Percentiles rank a stretch among this genome's conserved stretches.
Conservation (phyloP, 2,888 invertebrate genomes). For the Bibio marci region DNA sequence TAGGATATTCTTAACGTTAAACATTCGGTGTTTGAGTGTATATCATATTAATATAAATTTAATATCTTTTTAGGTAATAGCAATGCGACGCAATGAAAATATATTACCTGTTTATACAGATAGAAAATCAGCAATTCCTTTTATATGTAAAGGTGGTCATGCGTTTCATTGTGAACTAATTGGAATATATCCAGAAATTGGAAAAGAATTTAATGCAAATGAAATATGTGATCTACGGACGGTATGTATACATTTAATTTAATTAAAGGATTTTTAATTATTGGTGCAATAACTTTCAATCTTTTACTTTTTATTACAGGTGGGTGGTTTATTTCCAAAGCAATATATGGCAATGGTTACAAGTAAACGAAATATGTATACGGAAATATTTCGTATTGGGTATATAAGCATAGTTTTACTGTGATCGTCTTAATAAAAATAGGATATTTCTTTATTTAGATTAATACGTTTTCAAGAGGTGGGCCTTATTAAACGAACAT, state of each 20-base stretch:
- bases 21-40: too few species aligned
- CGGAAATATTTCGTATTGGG: slow-evolving; percentile 24
- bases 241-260: too few species aligned
- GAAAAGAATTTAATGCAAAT: slow-evolving; percentile 26
- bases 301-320: neutral
- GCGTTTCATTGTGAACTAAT: slow-evolving; percentile 33
- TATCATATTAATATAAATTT: slow-evolving; percentile 11
- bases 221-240: slow-evolving; percentile 30
- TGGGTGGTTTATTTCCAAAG: neutral
- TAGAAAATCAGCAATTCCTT: slow-evolving; percentile 25
- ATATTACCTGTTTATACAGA: slow-evolving; percentile 14
- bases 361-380: slow-evolving; percentile 27
- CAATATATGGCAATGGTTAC: slow-evolving; percentile 22
- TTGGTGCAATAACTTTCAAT: neutral
- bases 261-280: slow-evolving; percentile 10
- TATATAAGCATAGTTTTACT: slow-evolving; percentile 13
- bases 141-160: slow-evolving; percentile 28
- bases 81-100: too few species aligned
- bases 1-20: too few species aligned
- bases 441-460: slow-evolving; percentile 8
- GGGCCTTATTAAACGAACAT: slow-evolving; percentile 16
- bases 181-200: slow-evolving; percentile 28
- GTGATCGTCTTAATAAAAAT: neutral
- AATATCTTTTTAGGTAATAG: slow-evolving; percentile 13
- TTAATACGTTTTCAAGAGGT: slow-evolving; percentile 18